Percentiles rank a stretch among this genome's conserved stretches.
Evolutionary conservation across 2,888 invertebrate species (phyloP).

Genomic region (Ophion ventricosus): DNA sequence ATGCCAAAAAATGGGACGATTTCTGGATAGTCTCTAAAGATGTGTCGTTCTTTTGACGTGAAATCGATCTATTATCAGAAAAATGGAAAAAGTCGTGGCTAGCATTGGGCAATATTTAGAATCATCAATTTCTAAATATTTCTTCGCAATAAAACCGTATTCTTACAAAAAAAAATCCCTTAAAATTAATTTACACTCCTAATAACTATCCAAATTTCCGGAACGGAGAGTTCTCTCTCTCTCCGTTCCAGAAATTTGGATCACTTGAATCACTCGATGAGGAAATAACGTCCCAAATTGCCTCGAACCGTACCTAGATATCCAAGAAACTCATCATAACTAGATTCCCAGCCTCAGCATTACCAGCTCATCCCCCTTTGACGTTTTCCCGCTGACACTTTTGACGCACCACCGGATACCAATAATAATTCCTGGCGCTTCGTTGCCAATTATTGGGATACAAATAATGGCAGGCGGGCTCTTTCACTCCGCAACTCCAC

Average conservation of each 20-base stretch:
- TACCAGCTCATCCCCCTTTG: neutral
- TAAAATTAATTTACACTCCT: no score
- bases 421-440: constrained; percentile 39
- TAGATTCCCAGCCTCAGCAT: constrained; percentile 11
- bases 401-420: constrained; percentile 28
- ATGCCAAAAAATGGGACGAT: no score
- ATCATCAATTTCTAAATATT: no score
- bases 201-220: no score
- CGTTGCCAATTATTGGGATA: constrained; percentile 58
- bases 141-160: no score
- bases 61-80: no score
- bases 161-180: no score
- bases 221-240: no score
- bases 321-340: constrained; percentile 13
- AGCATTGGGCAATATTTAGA: no score
- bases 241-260: constrained; percentile 22
- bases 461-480: constrained; percentile 40
- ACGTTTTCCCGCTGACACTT: constrained; percentile 15
- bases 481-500: constrained; percentile 1
- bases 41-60: no score
- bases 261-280: constrained; percentile 41
- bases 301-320: neutral
- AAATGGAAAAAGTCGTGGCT: no score
- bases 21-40: no score
- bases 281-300: constrained; percentile 46